phyloP scores from a whole-genome alignment of 2,797 vertebrate species.

The Poecilia wingei region DNA sequence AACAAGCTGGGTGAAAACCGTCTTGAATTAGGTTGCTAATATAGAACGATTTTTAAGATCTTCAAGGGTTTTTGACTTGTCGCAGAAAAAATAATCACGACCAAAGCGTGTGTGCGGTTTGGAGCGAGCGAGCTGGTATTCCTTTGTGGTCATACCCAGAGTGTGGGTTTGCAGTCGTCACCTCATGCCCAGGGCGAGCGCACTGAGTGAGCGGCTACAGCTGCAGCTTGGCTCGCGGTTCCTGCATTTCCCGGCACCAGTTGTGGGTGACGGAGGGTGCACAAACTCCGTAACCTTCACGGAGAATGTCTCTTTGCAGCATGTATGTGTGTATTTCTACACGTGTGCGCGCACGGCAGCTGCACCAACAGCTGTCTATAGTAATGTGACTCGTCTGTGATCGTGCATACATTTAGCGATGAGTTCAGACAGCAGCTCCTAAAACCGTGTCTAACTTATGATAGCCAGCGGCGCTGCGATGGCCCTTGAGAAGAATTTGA shows the following conservation, averaged over 20 bases:
- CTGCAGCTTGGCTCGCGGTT: constrained; percentile 47
- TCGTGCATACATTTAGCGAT: constrained; percentile 32
- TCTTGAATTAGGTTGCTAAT: constrained; percentile 12
- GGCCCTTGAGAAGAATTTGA: constrained; percentile 19
- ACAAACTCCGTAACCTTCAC: constrained; percentile 60
- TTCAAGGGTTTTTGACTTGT: constrained; percentile 39
- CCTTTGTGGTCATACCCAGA: constrained; percentile 28
- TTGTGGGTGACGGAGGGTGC: constrained; percentile 51
- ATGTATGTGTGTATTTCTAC: constrained; percentile 22
- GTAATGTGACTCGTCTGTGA: constrained; percentile 59
- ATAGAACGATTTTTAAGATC: constrained; percentile 27
- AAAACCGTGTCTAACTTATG: constrained; percentile 33
- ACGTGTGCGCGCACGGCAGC: constrained; percentile 49
- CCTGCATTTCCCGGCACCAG: constrained; percentile 40
- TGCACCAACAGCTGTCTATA: constrained; percentile 73
- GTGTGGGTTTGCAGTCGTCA: constrained; percentile 39
- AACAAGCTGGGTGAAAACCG: background rate
- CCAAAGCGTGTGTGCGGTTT: constrained; percentile 33
- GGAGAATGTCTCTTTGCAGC: constrained; percentile 24
- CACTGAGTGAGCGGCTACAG: constrained; percentile 59
- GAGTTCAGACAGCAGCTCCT: constrained; percentile 46
- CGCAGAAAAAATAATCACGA: constrained; percentile 47
- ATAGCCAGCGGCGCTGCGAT: constrained; percentile 25
- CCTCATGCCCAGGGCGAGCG: constrained; percentile 34
- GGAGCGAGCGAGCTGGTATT: constrained; percentile 33